These are phyloP conservation scores for Gallinago undulata DNA, from an alignment of 2,113 vertebrate genomes.

Conservation along the genomic window DNA sequence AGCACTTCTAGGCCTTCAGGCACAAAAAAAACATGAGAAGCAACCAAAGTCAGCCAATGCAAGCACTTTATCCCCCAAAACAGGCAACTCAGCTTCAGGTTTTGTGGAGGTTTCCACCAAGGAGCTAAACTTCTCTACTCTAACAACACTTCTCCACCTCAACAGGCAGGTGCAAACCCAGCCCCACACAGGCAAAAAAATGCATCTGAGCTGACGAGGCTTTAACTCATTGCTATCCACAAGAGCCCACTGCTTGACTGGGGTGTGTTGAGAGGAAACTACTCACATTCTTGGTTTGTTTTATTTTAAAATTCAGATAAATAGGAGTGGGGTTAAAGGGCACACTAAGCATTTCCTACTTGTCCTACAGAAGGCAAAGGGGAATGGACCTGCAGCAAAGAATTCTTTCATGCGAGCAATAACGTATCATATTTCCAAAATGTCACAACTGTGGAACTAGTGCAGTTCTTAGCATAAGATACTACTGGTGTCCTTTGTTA, in stretches of 20 bases:
- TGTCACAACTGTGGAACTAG: not conserved
- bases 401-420: not conserved
- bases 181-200: not conserved
- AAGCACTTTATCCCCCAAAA: not conserved
- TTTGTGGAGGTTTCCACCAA: not conserved
- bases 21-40: fast-evolving
- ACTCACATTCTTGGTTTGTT: not conserved
- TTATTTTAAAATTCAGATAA: not conserved
- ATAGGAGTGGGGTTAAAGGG: not conserved
- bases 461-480: not conserved
- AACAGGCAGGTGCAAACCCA: fast-evolving
- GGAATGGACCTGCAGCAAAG: not conserved
- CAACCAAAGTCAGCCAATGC: not conserved
- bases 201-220: not conserved
- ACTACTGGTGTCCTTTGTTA: not conserved
- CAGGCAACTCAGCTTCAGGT: not conserved
- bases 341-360: not conserved
- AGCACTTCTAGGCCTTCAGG: not conserved
- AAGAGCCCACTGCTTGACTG: not conserved
- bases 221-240: not conserved
- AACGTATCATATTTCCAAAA: not conserved
- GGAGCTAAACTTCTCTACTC: not conserved
- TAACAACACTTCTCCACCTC: not conserved
- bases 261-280: not conserved
- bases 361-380: not conserved